Conservation (phyloP, 2,113 vertebrate genomes). For the Triplophysa siluroides region DNA sequence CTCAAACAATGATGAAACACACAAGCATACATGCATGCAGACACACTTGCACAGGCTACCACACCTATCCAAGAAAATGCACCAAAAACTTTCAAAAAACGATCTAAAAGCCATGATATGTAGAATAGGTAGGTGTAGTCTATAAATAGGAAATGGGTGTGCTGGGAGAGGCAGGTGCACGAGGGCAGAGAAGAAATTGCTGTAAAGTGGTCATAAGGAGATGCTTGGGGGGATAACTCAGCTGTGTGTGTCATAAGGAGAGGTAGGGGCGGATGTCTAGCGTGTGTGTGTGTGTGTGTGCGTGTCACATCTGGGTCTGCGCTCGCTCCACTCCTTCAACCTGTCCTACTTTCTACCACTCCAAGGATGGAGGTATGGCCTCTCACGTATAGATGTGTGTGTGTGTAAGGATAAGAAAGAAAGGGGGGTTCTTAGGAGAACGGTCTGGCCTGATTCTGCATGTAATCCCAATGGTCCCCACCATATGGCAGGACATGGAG, state of each 20-base stretch:
- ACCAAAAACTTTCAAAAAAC: neutral
- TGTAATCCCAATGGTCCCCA: constrained; percentile 52
- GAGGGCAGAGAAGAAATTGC: constrained; percentile 41
- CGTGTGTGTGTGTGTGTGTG: neutral
- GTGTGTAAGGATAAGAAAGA: constrained; percentile 40
- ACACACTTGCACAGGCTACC: too few relatives aligned
- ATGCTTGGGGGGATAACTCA: constrained; percentile 13
- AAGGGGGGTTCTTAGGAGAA: constrained; percentile 32
- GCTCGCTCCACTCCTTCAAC: constrained; percentile 43
- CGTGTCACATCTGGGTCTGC: constrained; percentile 48
- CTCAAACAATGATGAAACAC: too few relatives aligned
- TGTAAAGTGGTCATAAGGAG: constrained; percentile 52
- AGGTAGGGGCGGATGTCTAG: constrained; percentile 39
- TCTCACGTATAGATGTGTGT: constrained; percentile 50
- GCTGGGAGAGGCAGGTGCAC: constrained; percentile 28
- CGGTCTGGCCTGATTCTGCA: constrained; percentile 58
- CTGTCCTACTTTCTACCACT: constrained; percentile 58
- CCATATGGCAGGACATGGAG: constrained; percentile 59
- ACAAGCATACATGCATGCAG: too few relatives aligned
- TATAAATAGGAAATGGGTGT: constrained; percentile 38
- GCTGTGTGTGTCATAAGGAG: constrained; percentile 34
- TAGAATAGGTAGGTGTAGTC: constrained; percentile 24
- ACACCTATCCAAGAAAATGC: neutral
- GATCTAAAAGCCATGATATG: neutral
- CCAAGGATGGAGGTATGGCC: constrained; percentile 45